Evolutionary conservation across 2,888 invertebrate genomes (phyloP), one percentile per base, ranked within the genome.

Genomic region (Litoditis marina): DNA sequence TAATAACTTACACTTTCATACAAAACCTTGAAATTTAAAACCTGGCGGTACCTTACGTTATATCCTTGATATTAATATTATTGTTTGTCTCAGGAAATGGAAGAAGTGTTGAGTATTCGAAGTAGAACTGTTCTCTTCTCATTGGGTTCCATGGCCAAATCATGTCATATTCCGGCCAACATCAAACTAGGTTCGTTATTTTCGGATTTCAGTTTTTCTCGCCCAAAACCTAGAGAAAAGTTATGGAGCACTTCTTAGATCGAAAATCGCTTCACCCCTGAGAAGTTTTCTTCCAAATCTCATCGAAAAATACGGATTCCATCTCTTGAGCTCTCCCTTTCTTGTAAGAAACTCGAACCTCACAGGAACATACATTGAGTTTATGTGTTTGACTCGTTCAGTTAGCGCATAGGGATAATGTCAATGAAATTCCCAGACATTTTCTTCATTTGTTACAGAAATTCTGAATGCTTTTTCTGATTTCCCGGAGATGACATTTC

Each of bases 41-140:
- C 11, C 5, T 58, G n/a, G n/a, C 13, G n/a, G n/a, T 13, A 39
- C 39, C 39, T 13, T 13, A 13, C 11, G 11, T 39, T 16, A 39
- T 39, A 39, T 39, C 16, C 39, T 39, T n/a, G n/a, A n/a, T n/a
- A n/a, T n/a, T n/a, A 16, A 13, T 39, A 39, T 13, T 11, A 39
- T 39, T 13, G n/a, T 39, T 39, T 16, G n/a, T 39, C 16, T 11
- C 39, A 47, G 34, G 49, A 58, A 31, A 4, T 36, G 16, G 49
- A 58, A 8, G 11, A 19, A 1, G n/a, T 58, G 7, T 25, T 58
- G 32, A n/a, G 7, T 27, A 34, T 34, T 13, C n/a, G 58, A 49
- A 34, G 34, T 19, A n/a, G n/a, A 34, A 58, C 47, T 22, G 34
- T 58, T 22, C 34, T 58, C 30, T 19, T 58, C 32, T 58, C 57